phyloP scores from a whole-genome alignment of 2,888 invertebrate genomes.

The Trissolcus brochymenae region DNA sequence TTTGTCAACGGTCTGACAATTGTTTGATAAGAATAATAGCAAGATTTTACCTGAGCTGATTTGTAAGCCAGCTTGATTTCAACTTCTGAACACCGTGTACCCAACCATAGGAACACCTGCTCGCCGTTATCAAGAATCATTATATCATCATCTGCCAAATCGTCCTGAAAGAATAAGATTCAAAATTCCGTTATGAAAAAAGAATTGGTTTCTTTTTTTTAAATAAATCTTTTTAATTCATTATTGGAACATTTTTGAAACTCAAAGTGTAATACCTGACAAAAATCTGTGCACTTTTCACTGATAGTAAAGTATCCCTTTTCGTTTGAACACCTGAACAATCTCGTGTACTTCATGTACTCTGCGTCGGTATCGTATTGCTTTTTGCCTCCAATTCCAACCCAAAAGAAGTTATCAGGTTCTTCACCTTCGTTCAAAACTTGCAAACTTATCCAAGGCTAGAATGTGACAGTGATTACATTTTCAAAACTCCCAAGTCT shows the following conservation, averaged over 20 bases:
- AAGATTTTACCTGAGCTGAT: slow-evolving; percentile 89
- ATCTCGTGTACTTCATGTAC: slow-evolving; percentile 93
- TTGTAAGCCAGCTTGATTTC: slow-evolving; percentile 99
- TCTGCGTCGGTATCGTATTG: slow-evolving; percentile 91
- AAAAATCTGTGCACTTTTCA: slow-evolving; percentile 98
- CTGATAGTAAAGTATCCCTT: slow-evolving; percentile 99
- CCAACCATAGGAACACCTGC: slow-evolving; percentile 98
- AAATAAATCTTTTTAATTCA: too few relatives aligned
- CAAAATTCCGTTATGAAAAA: background rate
- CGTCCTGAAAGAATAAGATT: slow-evolving; percentile 83
- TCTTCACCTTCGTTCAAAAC: slow-evolving; percentile 95
- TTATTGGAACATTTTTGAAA: too few relatives aligned
- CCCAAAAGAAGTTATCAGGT: slow-evolving; percentile 99
- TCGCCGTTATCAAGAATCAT: slow-evolving; percentile 99
- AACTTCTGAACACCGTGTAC: slow-evolving; percentile 97
- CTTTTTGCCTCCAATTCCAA: slow-evolving; percentile 93
- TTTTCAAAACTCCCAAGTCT: background rate
- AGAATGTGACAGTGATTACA: slow-evolving; percentile 2
- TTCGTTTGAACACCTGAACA: slow-evolving; percentile 99
- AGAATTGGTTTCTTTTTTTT: background rate
- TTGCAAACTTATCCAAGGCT: slow-evolving; percentile 81
- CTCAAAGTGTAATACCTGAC: slow-evolving; percentile 83
- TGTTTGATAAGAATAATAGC: background rate
- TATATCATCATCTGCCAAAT: slow-evolving; percentile 99
- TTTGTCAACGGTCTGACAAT: background rate